phyloP scores from a whole-genome alignment of 2,797 vertebrate genomes.

The Neomorphus geoffroyi region DNA sequence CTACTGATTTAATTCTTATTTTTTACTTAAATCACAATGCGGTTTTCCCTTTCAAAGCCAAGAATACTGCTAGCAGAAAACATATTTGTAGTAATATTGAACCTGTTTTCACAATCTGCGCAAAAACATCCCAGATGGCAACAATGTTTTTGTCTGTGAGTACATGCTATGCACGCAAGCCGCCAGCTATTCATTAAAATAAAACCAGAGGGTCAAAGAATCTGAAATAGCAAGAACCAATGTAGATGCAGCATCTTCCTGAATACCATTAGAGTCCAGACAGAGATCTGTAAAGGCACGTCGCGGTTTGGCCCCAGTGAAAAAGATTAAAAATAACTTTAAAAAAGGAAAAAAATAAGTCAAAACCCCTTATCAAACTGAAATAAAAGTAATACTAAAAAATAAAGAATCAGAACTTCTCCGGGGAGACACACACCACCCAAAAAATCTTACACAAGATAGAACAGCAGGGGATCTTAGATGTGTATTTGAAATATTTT shows the following conservation, averaged over 20 bases:
- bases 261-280: not conserved
- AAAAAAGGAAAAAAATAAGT: too few species aligned
- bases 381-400: not conserved
- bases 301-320: not conserved
- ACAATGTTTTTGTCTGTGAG: not conserved
- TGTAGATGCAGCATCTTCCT: not conserved
- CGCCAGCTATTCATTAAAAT: not conserved
- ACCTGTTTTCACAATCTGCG: not conserved
- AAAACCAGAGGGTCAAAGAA: not conserved
- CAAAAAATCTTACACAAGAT: rapidly evolving
- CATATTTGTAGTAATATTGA: not conserved
- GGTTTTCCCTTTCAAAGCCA: not conserved
- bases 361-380: not conserved
- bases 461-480: not conserved
- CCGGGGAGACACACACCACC: too few species aligned
- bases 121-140: not conserved
- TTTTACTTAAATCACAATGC: not conserved
- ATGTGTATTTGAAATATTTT: not conserved
- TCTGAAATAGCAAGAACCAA: not conserved
- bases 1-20: slow-evolving; percentile 68
- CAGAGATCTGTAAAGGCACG: not conserved
- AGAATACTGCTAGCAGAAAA: not conserved
- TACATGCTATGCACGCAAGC: not conserved
- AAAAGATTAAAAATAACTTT: not conserved
- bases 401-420: rapidly evolving